These are phyloP conservation scores for Netelia melanura DNA, from an alignment of 2,888 invertebrate genomes.

Conservation along the genomic window DNA sequence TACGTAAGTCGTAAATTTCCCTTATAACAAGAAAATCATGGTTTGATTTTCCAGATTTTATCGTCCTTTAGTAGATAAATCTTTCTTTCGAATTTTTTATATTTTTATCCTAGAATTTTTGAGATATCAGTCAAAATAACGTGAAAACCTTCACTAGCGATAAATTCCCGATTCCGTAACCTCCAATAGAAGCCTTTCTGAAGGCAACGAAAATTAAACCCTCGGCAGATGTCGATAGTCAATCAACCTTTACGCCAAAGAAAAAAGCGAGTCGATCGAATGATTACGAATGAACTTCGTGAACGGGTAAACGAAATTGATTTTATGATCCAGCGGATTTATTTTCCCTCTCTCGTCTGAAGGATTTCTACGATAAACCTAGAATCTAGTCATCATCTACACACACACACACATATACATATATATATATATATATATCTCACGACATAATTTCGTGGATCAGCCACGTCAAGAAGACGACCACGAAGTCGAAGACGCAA, in stretches of 20 bases:
- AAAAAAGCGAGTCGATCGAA: not conserved
- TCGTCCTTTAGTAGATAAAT: too few species aligned
- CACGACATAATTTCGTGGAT: not conserved
- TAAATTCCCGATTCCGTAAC: too few species aligned
- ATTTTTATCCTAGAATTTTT: too few species aligned
- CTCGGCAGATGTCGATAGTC: too few species aligned
- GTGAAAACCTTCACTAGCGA: too few species aligned
- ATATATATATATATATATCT: not conserved
- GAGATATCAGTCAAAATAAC: too few species aligned
- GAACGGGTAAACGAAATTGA: not conserved
- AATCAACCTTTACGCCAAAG: not conserved
- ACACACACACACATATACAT: not conserved
- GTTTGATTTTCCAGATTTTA: too few species aligned
- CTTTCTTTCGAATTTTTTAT: too few species aligned
- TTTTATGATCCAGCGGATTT: constrained; percentile 2
- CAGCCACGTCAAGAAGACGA: constrained; percentile 20
- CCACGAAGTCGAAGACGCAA: not conserved
- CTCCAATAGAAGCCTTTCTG: too few species aligned
- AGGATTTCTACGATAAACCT: not conserved
- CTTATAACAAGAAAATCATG: too few species aligned
- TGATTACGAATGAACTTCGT: not conserved
- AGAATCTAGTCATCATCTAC: not conserved
- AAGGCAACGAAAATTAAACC: too few species aligned
- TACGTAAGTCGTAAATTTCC: too few species aligned
- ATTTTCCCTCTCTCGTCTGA: not conserved